phyloP scores from a whole-genome alignment of 2,797 vertebrate genomes.

The Todus mexicanus region DNA sequence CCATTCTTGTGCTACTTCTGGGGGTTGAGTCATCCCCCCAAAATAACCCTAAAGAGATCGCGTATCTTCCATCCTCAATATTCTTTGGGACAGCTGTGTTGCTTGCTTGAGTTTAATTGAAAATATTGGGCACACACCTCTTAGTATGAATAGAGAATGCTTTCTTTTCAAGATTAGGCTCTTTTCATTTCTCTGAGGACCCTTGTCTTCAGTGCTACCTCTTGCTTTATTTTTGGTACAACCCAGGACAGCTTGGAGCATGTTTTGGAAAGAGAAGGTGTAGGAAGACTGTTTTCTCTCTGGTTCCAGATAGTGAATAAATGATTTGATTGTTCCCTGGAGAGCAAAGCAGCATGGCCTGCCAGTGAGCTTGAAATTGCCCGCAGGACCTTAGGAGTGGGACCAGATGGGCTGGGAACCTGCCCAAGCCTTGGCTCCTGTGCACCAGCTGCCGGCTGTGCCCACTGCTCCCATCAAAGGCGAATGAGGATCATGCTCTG shows the following conservation, averaged over 20 bases:
- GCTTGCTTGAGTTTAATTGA: background rate
- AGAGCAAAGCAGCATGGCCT: background rate
- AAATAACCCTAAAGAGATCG: background rate
- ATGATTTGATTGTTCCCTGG: constrained; percentile 15
- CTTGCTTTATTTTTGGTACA: background rate
- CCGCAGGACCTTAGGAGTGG: background rate
- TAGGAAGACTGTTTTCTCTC: background rate
- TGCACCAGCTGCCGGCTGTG: accelerated
- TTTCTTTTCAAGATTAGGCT: background rate
- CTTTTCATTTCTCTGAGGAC: background rate
- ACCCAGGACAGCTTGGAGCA: background rate
- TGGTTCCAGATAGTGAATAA: background rate
- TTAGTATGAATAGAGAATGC: background rate
- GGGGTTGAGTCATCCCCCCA: background rate
- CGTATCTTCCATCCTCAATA: background rate
- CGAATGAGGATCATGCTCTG: accelerated
- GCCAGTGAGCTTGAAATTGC: background rate
- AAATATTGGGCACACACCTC: background rate
- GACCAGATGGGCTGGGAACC: constrained; percentile 34
- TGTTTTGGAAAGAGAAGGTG: background rate
- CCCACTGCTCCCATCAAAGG: background rate
- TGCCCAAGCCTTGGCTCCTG: background rate
- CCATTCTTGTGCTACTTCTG: background rate
- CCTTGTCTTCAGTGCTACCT: background rate
- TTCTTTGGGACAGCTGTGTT: background rate